phyloP scores from a whole-genome alignment of 35 echinoderm and acorn worm genomes.

The Ptychodera flava region DNA sequence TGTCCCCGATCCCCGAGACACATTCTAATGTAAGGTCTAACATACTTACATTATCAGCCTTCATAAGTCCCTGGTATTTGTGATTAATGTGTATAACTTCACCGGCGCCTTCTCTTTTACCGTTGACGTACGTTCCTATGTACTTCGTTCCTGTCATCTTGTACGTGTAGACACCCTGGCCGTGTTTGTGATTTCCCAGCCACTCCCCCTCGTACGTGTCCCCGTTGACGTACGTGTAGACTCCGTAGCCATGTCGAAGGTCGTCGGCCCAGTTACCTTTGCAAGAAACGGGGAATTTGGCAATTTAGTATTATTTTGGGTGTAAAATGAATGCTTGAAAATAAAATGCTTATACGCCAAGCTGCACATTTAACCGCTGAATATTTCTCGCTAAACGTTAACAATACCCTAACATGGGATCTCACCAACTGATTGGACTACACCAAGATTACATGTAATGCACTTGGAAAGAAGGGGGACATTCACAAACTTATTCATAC shows the following conservation, averaged over 20 bases:
- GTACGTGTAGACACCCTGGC: conserved; percentile 90
- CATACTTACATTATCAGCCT: conserved; percentile 63
- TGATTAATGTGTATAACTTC: conserved; percentile 93
- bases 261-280: conserved; percentile 95
- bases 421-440: no score
- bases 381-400: no score
- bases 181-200: conserved; percentile 77
- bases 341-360: no score
- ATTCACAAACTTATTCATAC: no score
- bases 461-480: no score
- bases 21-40: not conserved
- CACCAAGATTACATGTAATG: no score
- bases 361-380: no score
- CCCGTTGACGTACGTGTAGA: conserved; percentile 90
- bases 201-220: conserved; percentile 98
- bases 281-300: no score
- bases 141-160: conserved; percentile 92
- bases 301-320: no score
- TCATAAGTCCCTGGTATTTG: conserved; percentile 86
- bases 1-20: not conserved
- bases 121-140: conserved; percentile 80
- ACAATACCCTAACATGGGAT: no score
- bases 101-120: conserved; percentile 84
- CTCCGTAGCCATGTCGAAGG: conserved; percentile 85
- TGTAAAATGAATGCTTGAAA: no score